phyloP scores from a whole-genome alignment of 2,888 invertebrate species.

The Yponomeuta malinellus region DNA sequence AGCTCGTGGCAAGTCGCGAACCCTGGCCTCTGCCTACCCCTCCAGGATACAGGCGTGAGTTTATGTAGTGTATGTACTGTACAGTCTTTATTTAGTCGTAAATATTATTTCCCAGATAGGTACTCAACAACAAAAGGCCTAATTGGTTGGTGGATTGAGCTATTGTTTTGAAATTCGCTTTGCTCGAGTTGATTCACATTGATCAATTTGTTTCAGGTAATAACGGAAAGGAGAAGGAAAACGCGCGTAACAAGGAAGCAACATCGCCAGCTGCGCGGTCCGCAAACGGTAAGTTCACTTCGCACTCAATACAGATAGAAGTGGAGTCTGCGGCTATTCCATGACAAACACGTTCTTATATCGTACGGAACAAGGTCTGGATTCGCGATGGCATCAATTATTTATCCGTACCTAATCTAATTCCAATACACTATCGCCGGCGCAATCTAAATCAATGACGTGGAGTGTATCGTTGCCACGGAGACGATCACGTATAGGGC shows the following conservation, averaged over 20 bases:
- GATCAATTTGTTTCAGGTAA: slow-evolving; percentile 77
- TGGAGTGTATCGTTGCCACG: slow-evolving; percentile 37
- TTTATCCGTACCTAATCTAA: neutral
- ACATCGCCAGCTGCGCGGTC: slow-evolving; percentile 81
- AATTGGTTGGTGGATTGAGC: neutral
- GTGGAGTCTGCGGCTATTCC: too few relatives aligned
- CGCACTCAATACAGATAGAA: slow-evolving; percentile 12
- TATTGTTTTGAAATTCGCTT: neutral
- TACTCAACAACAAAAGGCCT: neutral
- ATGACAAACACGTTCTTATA: slow-evolving; percentile 3
- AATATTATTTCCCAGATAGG: neutral
- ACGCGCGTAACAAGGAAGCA: slow-evolving; percentile 81
- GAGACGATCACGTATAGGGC: slow-evolving; percentile 45
- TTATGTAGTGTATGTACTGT: too few relatives aligned
- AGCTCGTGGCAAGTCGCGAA: too few relatives aligned
- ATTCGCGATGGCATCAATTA: neutral
- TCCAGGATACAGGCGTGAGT: too few relatives aligned
- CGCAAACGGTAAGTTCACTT: slow-evolving; percentile 74
- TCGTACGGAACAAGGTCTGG: neutral
- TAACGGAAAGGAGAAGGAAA: slow-evolving; percentile 80
- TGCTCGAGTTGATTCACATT: neutral
- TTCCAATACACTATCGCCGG: slow-evolving; percentile 8
- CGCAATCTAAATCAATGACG: slow-evolving; percentile 22
- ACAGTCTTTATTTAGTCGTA: too few relatives aligned
- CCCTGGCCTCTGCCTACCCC: too few relatives aligned